Percentiles rank a stretch among this genome's conserved stretches.
Conservation (phyloP, 2,888 invertebrate genomes). For the Drosophila silvestris region DNA sequence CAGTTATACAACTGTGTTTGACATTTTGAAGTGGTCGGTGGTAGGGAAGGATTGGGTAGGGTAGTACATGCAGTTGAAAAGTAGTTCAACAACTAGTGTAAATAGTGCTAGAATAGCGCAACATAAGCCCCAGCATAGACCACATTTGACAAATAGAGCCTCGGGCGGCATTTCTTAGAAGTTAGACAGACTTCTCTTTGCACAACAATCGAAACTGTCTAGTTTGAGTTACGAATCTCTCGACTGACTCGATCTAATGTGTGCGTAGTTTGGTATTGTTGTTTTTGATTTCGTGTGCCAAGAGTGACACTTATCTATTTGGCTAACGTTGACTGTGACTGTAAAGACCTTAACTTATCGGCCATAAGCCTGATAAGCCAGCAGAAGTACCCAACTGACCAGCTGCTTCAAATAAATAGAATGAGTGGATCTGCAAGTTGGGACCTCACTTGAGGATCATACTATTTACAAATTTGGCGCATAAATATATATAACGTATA, state of each 20-base stretch:
- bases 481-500: background rate
- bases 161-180: constrained; percentile 62
- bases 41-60: constrained; percentile 10
- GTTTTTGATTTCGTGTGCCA: constrained; percentile 34
- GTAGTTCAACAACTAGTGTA: constrained; percentile 71
- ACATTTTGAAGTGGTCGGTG: constrained; percentile 64
- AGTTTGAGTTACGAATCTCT: constrained; percentile 34
- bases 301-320: constrained; percentile 76
- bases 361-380: constrained; percentile 69
- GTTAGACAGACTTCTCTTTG: constrained; percentile 48
- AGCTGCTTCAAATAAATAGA: constrained; percentile 42
- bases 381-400: constrained; percentile 46
- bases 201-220: constrained; percentile 66
- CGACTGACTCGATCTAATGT: constrained; percentile 6
- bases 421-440: constrained; percentile 23
- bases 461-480: constrained; percentile 18
- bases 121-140: constrained; percentile 29
- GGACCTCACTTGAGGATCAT: background rate
- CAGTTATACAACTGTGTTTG: constrained; percentile 70
- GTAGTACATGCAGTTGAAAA: constrained; percentile 42
- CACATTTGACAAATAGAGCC: constrained; percentile 29
- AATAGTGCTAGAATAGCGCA: constrained; percentile 46
- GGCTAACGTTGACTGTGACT: constrained; percentile 38
- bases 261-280: constrained; percentile 33
- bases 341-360: constrained; percentile 64